These are phyloP conservation scores for Elephantulus edwardii DNA, from an alignment of 2,113 vertebrate genomes.

Conservation along the genomic window DNA sequence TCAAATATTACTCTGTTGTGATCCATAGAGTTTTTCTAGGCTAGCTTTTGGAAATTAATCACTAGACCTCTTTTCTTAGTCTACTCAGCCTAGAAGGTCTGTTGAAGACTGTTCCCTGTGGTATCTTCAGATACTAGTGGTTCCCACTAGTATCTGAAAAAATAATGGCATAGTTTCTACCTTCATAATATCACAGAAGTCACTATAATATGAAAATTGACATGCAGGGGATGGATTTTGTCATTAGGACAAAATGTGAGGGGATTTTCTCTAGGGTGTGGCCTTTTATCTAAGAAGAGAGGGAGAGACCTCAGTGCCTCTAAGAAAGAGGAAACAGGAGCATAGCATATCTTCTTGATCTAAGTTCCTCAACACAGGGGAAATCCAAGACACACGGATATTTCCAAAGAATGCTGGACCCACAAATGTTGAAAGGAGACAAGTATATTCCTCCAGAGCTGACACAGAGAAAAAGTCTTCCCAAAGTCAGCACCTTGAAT, in stretches of 20 bases:
- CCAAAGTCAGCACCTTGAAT: too few species aligned
- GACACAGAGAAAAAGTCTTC: too few species aligned
- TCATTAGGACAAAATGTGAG: not conserved
- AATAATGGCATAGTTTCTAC: not conserved
- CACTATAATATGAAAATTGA: not conserved
- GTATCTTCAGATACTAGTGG: not conserved
- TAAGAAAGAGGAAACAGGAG: too few species aligned
- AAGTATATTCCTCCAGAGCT: too few species aligned
- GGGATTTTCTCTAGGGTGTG: too few species aligned
- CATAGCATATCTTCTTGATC: too few species aligned
- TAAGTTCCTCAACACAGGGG: too few species aligned
- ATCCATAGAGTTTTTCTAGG: not conserved
- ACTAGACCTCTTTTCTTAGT: not conserved
- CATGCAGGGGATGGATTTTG: not conserved
- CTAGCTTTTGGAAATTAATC: not conserved
- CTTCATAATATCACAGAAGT: not conserved
- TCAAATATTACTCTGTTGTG: not conserved
- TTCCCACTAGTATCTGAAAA: not conserved
- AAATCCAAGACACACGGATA: too few species aligned
- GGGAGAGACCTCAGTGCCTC: too few species aligned
- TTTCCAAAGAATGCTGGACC: too few species aligned
- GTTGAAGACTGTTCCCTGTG: not conserved
- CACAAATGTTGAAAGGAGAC: too few species aligned
- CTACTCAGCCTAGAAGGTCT: not conserved
- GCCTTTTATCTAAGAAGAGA: too few species aligned